A percentile compares a stretch with the other conserved stretches of the same genome.
These are phyloP conservation scores for Trichomalopsis sarcophagae DNA, from an alignment of 1,140 invertebrate genomes.

Conservation along the genomic window DNA sequence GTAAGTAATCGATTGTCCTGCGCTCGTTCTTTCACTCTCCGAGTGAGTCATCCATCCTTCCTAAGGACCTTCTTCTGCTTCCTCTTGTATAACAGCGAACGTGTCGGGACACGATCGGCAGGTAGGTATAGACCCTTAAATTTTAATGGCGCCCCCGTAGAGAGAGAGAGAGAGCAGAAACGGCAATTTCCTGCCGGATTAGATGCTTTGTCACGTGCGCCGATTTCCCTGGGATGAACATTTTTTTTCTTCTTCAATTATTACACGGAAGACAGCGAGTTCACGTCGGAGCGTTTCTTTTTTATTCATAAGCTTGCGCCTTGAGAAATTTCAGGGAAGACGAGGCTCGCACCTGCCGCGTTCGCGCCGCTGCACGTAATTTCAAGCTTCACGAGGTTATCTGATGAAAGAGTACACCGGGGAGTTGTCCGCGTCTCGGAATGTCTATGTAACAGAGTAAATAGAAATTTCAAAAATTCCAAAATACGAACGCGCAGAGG, in stretches of 20 bases:
- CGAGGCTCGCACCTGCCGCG: constrained; percentile 7
- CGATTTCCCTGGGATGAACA: background rate
- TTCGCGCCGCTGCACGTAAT: constrained; percentile 18
- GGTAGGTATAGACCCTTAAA: constrained; percentile 12
- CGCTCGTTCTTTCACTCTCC: background rate
- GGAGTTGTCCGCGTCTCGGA: background rate
- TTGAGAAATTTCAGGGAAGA: background rate
- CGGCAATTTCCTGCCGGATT: constrained; percentile 10
- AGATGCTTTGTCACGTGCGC: constrained; percentile 23
- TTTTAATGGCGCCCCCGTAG: constrained; percentile 2
- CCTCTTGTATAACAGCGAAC: background rate
- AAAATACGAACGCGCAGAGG: no score
- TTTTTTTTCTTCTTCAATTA: background rate
- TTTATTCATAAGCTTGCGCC: background rate
- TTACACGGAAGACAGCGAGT: background rate
- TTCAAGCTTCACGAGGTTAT: background rate
- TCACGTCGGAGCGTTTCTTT: background rate
- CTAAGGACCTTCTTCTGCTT: background rate
- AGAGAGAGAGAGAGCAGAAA: background rate
- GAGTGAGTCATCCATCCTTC: constrained; percentile 9
- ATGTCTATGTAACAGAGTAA: no score
- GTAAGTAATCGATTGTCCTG: constrained; percentile 4
- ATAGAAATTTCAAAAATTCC: no score
- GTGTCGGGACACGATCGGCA: constrained; percentile 15
- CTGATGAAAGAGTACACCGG: background rate